phyloP scores from a whole-genome alignment of 30 jellyfish, hydroid and myxozoan genomes.

The Pelagia noctiluca region DNA sequence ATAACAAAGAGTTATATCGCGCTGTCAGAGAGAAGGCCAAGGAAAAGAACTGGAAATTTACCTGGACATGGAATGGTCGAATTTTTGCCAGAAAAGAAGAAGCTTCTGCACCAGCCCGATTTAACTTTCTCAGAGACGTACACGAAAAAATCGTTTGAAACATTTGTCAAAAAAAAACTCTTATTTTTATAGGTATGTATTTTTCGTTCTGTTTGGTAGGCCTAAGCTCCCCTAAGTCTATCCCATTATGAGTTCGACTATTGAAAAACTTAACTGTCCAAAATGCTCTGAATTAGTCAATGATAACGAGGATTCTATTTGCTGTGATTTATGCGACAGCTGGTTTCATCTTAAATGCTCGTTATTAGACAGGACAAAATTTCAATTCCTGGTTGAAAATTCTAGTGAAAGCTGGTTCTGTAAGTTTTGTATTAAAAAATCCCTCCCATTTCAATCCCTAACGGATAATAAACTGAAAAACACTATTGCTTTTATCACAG shows the following conservation, averaged over 20 bases:
- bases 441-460: slow-evolving; percentile 8
- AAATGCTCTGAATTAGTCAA: slow-evolving; percentile 15
- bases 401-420: slow-evolving; percentile 22
- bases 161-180: background rate
- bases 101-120: background rate
- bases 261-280: background rate
- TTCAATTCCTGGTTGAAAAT: background rate
- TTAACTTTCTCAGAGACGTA: background rate
- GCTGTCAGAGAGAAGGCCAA: background rate
- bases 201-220: background rate
- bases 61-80: slow-evolving; percentile 27
- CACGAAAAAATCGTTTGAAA: background rate
- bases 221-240: background rate
- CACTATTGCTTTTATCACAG: slow-evolving; percentile 17
- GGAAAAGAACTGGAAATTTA: background rate
- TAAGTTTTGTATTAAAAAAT: slow-evolving; percentile 16
- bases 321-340: slow-evolving; percentile 12
- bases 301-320: slow-evolving; percentile 4
- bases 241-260: slow-evolving; percentile 8
- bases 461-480: slow-evolving; percentile 5
- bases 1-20: slow-evolving; percentile 2
- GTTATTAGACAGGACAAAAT: background rate
- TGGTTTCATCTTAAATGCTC: slow-evolving; percentile 27
- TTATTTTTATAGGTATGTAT: background rate
- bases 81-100: slow-evolving; percentile 2